Base-by-base conservation (phyloP, 2,113 vertebrate genomes). In the Channa argus region DNA sequence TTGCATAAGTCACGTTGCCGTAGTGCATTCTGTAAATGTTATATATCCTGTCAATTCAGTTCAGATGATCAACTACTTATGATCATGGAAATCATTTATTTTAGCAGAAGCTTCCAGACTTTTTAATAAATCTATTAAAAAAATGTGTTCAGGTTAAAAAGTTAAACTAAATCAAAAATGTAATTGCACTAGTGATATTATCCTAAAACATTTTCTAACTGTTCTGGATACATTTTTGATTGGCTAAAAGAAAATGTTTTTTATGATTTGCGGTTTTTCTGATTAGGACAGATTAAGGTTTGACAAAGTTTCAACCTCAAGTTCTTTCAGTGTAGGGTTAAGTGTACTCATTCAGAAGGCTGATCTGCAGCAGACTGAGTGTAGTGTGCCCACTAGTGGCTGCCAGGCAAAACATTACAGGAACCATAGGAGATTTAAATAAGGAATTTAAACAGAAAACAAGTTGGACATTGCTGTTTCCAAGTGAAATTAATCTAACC, bases 341-440 rank as follows among this genome's bases (percentile, higher is more conserved):
- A 58, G 61, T 82, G 61, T 75, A 0, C 7, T 4, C 6, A 36
- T 62, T 54, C 2, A 15, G 3, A 39, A 59, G 7, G 10, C 43
- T 41, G 50, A 50, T 15, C 10, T 11, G 11, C 10, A 51, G 41
- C 59, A 76, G 3, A 36, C 51, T 79, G 77, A 71, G 69, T 24
- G 15, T 24, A 77, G 82, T 63, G 85, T 79, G 58, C 91, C 92
- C 89, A 93, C 92, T 91, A 86, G 91, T 93, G 92, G 91, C 62
- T 38, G 5, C 47, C 14, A 68, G 34, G 8, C 12, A 9, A 41
- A 85, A 24, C 24, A 24, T 24, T 24, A 24, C 24, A 24, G 24
- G 24, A 24, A 24, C 24, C 24, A 24, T 24, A 24, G 24, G 24
- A 24, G 24, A 24, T 24, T 58, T 46, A 10, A 41, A n/a, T 10